Conservation (phyloP, 2,797 vertebrate genomes). For the Psittacula derbiana region DNA sequence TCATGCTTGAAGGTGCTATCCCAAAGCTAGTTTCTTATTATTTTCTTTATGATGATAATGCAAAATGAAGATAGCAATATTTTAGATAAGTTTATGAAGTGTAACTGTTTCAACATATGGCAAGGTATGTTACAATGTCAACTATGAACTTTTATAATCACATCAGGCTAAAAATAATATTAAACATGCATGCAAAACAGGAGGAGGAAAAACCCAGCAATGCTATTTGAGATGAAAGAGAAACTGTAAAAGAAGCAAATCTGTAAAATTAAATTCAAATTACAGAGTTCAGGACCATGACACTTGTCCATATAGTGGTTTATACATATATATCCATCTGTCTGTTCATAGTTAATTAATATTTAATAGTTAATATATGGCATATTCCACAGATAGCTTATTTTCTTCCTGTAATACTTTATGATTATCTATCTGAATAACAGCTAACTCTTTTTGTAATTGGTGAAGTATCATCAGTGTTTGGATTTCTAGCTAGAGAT, state of each 20-base stretch:
- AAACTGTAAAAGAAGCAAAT: not conserved
- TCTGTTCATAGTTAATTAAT: not conserved
- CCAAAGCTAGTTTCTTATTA: not conserved
- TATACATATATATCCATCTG: not conserved
- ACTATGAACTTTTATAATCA: not conserved
- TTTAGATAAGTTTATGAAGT: not conserved
- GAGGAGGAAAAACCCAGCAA: not conserved
- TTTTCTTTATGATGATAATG: not conserved
- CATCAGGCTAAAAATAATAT: not conserved
- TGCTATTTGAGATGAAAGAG: not conserved
- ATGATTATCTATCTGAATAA: not conserved
- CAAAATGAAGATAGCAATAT: not conserved
- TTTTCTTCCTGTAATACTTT: not conserved
- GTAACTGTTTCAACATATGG: not conserved
- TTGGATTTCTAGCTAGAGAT: not conserved
- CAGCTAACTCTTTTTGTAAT: not conserved
- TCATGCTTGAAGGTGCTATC: not conserved
- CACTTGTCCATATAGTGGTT: not conserved
- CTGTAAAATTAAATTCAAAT: not conserved
- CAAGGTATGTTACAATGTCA: not conserved
- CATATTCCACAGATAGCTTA: not conserved
- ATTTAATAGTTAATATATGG: not conserved
- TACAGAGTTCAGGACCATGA: not conserved
- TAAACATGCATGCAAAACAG: not conserved
- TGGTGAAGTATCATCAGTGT: not conserved